phyloP scores from a whole-genome alignment of 1,140 invertebrate species.

The Homarus americanus region DNA sequence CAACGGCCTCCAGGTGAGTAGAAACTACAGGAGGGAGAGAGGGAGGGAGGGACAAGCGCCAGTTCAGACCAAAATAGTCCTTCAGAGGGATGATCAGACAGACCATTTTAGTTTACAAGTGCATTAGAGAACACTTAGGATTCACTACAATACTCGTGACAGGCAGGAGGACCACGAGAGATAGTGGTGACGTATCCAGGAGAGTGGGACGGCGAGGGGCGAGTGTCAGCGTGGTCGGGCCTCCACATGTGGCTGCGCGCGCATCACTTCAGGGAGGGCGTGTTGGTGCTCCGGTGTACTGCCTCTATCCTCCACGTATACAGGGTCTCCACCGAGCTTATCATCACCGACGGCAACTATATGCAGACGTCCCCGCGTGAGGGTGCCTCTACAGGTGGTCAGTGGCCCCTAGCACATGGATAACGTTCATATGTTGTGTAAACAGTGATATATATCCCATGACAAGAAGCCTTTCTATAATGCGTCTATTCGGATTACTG shows the following conservation, averaged over 20 bases:
- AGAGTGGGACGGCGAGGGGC: constrained; percentile 20
- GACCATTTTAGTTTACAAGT: too few relatives aligned
- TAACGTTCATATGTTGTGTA: neutral
- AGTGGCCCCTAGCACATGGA: neutral
- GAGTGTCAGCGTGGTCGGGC: constrained; percentile 42
- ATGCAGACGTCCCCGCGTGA: neutral
- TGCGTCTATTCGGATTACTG: too few relatives aligned
- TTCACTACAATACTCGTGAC: too few relatives aligned
- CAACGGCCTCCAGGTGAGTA: constrained; percentile 62
- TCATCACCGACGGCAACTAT: neutral
- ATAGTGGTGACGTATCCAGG: neutral
- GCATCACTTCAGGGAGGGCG: constrained; percentile 47
- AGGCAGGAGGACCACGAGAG: neutral
- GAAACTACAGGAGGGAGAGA: too few relatives aligned
- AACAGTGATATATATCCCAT: too few relatives aligned
- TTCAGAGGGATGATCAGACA: too few relatives aligned
- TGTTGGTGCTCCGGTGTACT: constrained; percentile 1
- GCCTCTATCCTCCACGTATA: constrained; percentile 25
- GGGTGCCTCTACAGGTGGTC: neutral
- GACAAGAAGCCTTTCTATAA: too few relatives aligned
- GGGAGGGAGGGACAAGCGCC: too few relatives aligned
- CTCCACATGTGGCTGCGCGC: constrained; percentile 62
- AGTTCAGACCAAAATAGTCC: too few relatives aligned
- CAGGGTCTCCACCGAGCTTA: constrained; percentile 16
- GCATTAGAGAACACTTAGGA: too few relatives aligned